Conservation (phyloP, 2,888 invertebrate species). For the Trichopria drosophilae region DNA sequence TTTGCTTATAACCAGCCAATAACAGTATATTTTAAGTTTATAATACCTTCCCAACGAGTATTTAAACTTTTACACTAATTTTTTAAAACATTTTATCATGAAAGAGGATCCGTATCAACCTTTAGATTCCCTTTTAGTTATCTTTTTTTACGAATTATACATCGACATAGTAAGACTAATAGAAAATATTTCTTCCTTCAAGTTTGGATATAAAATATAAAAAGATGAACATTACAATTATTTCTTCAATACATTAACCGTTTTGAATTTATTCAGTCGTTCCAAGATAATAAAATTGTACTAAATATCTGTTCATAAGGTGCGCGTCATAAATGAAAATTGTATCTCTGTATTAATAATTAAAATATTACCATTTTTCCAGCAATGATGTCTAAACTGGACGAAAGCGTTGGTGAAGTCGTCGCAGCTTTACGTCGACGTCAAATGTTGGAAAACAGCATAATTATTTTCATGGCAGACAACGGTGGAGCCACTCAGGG, state of each 20-base stretch:
- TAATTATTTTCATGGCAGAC: slow-evolving; percentile 85
- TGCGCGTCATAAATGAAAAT: too few species aligned
- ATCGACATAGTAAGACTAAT: too few species aligned
- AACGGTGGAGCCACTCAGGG: slow-evolving; percentile 84
- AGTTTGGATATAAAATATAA: neutral
- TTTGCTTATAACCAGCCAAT: too few species aligned
- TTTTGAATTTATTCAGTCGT: neutral
- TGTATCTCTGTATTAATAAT: slow-evolving; percentile 10
- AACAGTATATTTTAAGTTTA: too few species aligned
- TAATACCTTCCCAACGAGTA: too few species aligned
- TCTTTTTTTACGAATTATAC: too few species aligned
- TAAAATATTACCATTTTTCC: slow-evolving; percentile 43
- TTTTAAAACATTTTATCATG: too few species aligned
- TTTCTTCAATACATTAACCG: neutral
- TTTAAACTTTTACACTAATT: too few species aligned
- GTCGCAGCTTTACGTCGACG: slow-evolving; percentile 68
- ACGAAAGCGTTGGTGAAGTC: slow-evolving; percentile 80
- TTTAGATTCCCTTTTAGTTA: too few species aligned
- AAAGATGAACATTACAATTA: neutral
- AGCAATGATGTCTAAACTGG: slow-evolving; percentile 85
- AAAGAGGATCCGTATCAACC: too few species aligned
- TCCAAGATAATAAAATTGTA: neutral
- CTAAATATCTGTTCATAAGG: too few species aligned
- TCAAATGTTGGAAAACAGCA: slow-evolving; percentile 76
- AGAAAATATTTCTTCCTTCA: too few species aligned